Evolutionary conservation across 1,140 invertebrate genomes (phyloP).

Genomic region (Diabrotica undecimpunctata): DNA sequence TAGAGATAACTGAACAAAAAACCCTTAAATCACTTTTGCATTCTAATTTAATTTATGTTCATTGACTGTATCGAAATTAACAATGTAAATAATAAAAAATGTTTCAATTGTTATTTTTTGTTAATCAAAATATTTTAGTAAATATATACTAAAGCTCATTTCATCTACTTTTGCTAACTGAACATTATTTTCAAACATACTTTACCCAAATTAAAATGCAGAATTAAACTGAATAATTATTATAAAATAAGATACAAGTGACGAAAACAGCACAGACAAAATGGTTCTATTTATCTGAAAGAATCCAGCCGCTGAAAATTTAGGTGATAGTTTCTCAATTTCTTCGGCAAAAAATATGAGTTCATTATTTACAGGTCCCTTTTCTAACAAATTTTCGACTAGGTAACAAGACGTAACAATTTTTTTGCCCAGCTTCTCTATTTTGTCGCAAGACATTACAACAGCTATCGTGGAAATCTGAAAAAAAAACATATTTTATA

Average conservation of each 20-base stretch:
- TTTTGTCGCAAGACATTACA: constrained; percentile 16
- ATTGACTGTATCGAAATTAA: no score
- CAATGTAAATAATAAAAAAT: no score
- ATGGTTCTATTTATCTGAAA: constrained; percentile 24
- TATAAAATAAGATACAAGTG: constrained; percentile 22
- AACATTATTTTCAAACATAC: no score
- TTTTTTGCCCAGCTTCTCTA: constrained; percentile 20
- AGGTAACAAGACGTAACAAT: constrained; percentile 12
- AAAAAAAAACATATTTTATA: constrained; percentile 8
- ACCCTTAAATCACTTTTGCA: no score
- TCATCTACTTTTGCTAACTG: no score
- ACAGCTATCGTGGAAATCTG: constrained; percentile 12
- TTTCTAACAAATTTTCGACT: constrained; percentile 7
- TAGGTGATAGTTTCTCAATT: constrained; percentile 20
- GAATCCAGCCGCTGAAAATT: constrained; percentile 21
- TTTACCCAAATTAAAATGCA: background rate
- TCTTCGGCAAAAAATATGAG: constrained; percentile 19
- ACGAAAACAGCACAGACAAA: constrained; percentile 15
- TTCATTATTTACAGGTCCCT: constrained; percentile 21
- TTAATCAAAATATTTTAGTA: no score
- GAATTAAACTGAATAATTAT: constrained; percentile 26
- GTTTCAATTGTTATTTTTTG: no score
- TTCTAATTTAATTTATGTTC: no score
- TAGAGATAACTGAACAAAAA: no score
- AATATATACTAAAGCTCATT: no score